Evolutionary conservation across 2,113 vertebrate species (phyloP).

Genomic region (Taxidea taxus): DNA sequence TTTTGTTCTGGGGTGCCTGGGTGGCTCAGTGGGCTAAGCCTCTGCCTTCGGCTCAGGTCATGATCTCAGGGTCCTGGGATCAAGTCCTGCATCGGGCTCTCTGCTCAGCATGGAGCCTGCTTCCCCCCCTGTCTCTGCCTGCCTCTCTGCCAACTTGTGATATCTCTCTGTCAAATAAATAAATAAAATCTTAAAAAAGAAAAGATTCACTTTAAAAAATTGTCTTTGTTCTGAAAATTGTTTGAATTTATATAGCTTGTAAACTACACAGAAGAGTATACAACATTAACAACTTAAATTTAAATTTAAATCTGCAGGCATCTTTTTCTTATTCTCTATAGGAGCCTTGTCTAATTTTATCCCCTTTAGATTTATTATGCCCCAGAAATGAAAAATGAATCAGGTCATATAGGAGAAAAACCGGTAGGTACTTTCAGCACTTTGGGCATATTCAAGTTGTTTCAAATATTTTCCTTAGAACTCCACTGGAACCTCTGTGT

Average conservation of each 20-base stretch:
- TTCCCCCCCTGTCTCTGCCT: no score
- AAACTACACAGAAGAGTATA: background rate
- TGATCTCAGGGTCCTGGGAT: no score
- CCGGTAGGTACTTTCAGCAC: background rate
- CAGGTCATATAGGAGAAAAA: background rate
- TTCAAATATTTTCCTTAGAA: conserved; percentile 13
- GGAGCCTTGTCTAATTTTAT: background rate
- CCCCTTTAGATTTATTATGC: background rate
- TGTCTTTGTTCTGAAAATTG: background rate
- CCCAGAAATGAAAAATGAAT: background rate
- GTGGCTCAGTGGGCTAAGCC: no score
- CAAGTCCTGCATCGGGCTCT: no score
- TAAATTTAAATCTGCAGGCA: conserved; percentile 16
- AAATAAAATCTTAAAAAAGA: no score
- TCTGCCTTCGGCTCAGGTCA: no score
- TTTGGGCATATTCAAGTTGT: background rate
- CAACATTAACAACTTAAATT: background rate
- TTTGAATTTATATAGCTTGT: background rate
- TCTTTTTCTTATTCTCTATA: background rate
- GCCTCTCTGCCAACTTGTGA: no score
- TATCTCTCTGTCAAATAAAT: no score
- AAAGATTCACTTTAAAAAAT: background rate
- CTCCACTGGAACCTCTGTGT: background rate
- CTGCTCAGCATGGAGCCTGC: no score
- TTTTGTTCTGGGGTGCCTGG: background rate